Percentiles rank a stretch among this genome's conserved stretches.
Conservation (phyloP, 1,140 invertebrate genomes). For the Cydia strobilella region DNA sequence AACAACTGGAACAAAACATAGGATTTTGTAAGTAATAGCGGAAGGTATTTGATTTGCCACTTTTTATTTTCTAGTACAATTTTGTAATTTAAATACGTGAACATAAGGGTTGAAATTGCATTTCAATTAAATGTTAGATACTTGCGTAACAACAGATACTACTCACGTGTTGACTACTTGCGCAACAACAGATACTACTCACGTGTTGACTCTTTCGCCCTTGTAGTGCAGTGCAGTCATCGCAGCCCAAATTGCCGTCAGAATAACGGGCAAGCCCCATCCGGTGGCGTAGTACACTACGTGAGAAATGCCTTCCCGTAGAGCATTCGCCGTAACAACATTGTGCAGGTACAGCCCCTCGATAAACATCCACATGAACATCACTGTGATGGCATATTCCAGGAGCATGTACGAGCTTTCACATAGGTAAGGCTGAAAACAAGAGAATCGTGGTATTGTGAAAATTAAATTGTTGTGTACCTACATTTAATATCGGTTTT, state of each 20-base stretch:
- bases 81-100: too few relatives aligned
- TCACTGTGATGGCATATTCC: slow-evolving; percentile 93
- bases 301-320: slow-evolving; percentile 88
- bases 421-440: slow-evolving; percentile 88
- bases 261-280: slow-evolving; percentile 89
- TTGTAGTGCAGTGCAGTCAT: slow-evolving; percentile 78
- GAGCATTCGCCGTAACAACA: slow-evolving; percentile 90
- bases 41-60: background rate
- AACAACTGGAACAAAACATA: slow-evolving; percentile 83
- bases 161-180: slow-evolving; percentile 61
- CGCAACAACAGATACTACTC: slow-evolving; percentile 29
- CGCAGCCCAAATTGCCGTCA: slow-evolving; percentile 87
- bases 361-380: slow-evolving; percentile 98
- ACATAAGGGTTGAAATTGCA: too few relatives aligned
- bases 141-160: too few relatives aligned
- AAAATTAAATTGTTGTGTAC: background rate
- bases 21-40: slow-evolving; percentile 21
- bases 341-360: slow-evolving; percentile 94
- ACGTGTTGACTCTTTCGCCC: slow-evolving; percentile 68
- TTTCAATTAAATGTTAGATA: too few relatives aligned
- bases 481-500: too few relatives aligned
- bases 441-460: slow-evolving; percentile 33
- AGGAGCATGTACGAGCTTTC: slow-evolving; percentile 89
- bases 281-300: slow-evolving; percentile 87
- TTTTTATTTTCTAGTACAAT: too few relatives aligned